Evolutionary conservation across 2,888 invertebrate genomes (phyloP).

Genomic region (Eupithecia tripunctaria): DNA sequence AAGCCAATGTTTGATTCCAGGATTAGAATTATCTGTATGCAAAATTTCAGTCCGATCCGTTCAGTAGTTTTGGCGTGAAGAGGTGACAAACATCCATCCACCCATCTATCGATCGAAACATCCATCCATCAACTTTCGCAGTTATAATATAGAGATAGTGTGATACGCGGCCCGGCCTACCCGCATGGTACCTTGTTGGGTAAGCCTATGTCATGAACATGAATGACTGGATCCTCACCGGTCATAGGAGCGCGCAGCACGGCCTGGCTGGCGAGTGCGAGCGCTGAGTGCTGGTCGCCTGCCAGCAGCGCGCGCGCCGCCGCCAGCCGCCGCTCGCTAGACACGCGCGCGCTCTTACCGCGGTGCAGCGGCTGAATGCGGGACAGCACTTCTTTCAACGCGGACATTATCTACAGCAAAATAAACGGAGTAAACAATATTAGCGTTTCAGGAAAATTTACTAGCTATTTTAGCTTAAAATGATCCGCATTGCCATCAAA

Average conservation of each 20-base stretch:
- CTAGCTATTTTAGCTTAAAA: neutral
- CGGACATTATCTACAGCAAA: constrained; percentile 64
- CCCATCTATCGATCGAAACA: too few species aligned
- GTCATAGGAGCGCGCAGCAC: constrained; percentile 88
- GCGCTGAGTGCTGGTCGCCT: constrained; percentile 81
- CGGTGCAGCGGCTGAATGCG: constrained; percentile 88
- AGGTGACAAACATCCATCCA: too few species aligned
- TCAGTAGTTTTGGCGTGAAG: too few species aligned
- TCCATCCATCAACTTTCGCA: too few species aligned
- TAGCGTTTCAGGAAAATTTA: neutral
- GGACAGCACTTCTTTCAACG: constrained; percentile 84
- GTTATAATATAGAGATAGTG: too few species aligned
- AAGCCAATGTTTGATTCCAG: too few species aligned
- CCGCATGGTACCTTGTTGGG: neutral
- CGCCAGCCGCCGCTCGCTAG: constrained; percentile 85
- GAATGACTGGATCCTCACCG: constrained; percentile 66
- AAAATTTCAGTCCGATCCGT: too few species aligned
- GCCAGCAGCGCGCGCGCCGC: constrained; percentile 85
- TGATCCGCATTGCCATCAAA: neutral
- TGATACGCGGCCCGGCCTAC: too few species aligned
- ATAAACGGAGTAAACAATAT: neutral
- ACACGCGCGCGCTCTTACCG: constrained; percentile 86
- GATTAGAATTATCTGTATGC: too few species aligned
- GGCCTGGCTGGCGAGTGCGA: constrained; percentile 88
- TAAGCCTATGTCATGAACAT: neutral